These are phyloP conservation scores for Syngnathus scovelli DNA, from an alignment of 2,113 vertebrate species.

Conservation along the genomic window DNA sequence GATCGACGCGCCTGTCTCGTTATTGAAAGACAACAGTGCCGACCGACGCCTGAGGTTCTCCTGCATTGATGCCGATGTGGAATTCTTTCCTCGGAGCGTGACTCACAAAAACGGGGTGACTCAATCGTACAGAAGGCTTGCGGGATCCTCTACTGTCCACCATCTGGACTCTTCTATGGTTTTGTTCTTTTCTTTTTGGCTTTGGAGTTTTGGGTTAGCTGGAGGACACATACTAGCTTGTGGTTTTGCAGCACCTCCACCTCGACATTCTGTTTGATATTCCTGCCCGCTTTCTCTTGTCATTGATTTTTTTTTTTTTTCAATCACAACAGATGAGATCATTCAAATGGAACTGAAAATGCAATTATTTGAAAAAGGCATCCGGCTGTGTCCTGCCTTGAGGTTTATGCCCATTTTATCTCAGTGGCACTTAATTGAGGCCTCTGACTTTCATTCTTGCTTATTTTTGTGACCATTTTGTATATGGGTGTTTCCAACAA, in stretches of 20 bases:
- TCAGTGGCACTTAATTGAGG: background rate
- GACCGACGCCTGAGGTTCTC: constrained; percentile 29
- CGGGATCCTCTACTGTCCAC: constrained; percentile 1
- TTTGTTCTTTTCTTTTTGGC: background rate
- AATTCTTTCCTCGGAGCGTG: constrained; percentile 13
- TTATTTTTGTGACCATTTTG: background rate
- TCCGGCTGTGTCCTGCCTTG: background rate
- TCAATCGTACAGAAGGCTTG: background rate
- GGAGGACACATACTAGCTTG: background rate
- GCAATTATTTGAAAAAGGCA: background rate
- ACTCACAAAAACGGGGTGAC: background rate
- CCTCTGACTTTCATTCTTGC: background rate
- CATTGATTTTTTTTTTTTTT: background rate
- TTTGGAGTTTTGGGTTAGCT: background rate
- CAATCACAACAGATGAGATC: background rate
- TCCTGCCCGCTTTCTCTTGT: background rate
- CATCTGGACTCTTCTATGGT: background rate
- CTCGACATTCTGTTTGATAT: background rate
- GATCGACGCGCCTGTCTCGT: constrained; percentile 37
- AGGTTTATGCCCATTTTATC: background rate
- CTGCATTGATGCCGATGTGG: constrained; percentile 7
- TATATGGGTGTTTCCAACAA: background rate
- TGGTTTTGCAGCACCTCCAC: background rate
- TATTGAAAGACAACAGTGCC: constrained; percentile 31
- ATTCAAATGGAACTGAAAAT: background rate